Evolutionary conservation across 2,888 invertebrate genomes (phyloP), one percentile per base, ranked within the genome.

Genomic region (Scelioninae gen. 1): DNA sequence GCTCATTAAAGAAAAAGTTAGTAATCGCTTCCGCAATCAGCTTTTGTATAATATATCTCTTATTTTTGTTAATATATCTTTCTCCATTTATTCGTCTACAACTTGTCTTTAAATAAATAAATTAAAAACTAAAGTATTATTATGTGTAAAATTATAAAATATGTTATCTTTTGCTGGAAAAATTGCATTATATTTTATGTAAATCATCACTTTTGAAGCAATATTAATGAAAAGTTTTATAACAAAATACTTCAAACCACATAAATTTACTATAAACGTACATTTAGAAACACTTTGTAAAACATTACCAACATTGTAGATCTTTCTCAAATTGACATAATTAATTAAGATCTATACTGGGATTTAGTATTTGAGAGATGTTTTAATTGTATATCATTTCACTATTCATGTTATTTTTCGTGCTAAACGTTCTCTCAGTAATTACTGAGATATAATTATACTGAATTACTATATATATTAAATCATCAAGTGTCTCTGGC

Each of bases 21-120:
- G 53, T 77, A 77, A 77, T 77, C 69, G 60, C 55, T 77, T 77
- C 77, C 69, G 77, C 77, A 62, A 77, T 77, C 77, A 77, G 45
- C 60, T 77, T 45, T 51, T 43, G 60, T 13, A 49, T 60, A 77
- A 62, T 77, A 58, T 51, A 51, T 55, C 62, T 53, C 68, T 66
- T 68, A n/a, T n/a, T n/a, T n/a, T n/a, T n/a, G n/a, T n/a, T n/a
- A n/a, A n/a, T n/a, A n/a, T n/a, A n/a, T n/a, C n/a, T n/a, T n/a
- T 60, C 45, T 66, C 43, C 38, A 31, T 68, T 69, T 55, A 47
- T 47, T 55, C 13, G 68, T 51, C 45, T 32, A 34, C 60, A 51
- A 76, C 56, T 60, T 34, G 56, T 66, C 40, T 43, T 23, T 13
- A 40, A 60, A 60, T 66, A 47, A 47, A 75, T 56, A 65, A 65